Conservation (phyloP, 2,797 vertebrate genomes). For the Megaceryle alcyon region DNA sequence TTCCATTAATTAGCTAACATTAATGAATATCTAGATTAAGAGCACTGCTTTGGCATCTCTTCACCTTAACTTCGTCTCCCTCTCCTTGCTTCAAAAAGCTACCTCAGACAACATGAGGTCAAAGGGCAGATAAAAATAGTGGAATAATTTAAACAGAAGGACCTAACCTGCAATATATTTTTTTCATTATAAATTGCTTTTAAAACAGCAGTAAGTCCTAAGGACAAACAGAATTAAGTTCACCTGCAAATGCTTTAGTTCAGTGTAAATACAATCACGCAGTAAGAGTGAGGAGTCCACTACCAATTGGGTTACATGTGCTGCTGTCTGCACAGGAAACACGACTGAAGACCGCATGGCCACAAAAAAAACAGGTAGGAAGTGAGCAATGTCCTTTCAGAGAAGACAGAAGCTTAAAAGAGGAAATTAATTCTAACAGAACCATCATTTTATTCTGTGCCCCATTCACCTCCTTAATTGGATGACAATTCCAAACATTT, state of each 20-base stretch:
- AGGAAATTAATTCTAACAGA: background rate
- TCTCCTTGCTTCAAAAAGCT: background rate
- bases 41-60: background rate
- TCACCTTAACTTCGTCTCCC: background rate
- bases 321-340: background rate
- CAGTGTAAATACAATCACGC: background rate
- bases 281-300: background rate
- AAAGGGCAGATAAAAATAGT: background rate
- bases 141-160: background rate
- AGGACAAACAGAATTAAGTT: background rate
- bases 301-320: background rate
- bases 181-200: background rate
- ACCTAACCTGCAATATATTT: background rate
- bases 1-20: background rate
- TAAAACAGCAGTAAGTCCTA: background rate
- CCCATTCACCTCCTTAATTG: background rate
- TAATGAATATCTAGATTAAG: background rate
- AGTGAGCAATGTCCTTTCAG: background rate
- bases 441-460: background rate
- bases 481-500: background rate
- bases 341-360: background rate
- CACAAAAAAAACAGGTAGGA: conserved; percentile 22
- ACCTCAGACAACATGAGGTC: background rate
- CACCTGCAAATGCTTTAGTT: background rate
- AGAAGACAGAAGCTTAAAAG: background rate